Base-by-base conservation (phyloP, 2,113 vertebrate genomes). In the Isichthys henryi region DNA sequence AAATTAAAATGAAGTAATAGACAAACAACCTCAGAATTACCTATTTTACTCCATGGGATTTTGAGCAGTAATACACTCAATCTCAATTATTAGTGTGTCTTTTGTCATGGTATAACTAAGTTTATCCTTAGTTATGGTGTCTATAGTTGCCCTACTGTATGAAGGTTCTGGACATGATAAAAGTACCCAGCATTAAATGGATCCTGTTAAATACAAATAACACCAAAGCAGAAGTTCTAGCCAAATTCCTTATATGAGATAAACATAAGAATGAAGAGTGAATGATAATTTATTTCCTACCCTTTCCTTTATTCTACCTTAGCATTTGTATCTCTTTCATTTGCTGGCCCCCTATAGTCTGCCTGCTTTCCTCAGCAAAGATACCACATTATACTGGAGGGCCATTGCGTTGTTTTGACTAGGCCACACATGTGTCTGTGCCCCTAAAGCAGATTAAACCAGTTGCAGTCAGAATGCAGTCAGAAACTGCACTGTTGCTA, bases 321-420 rank as follows among this genome's bases (percentile, higher is more conserved):
- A 39, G 74, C 17, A 43, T 77, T 80, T 80, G 35, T 43, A 70
- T 70, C 9, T 27, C 13, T 53, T 87, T 87, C 50, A 39, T 87
- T 39, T 56, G n/a, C 15, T 52, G 84, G 2, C 48, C 48, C 48
- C 84, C 48, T 43, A 15, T 5, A 56, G 85, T n/a, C 50, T 53
- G 49, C 50, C 6, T 31, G 85, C 50, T 53, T 48, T 23, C 23
- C 82, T 48, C 77, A 43, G 48, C 21, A 84, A 19, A 45, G 45
- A 48, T 17, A 84, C 45, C 92, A 89, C 82, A 45, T 88, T 53
- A 39, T 39, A 52, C 88, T 92, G 93, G 90, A 92, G 91, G 86
- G 31, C n/a, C 88, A 89, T 89, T 49, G 9, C 86, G 85, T 91
- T 94, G 90, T 93, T 94, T 92, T 94, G 90, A 91, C 91, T 92